Base-by-base conservation (phyloP, 2,113 vertebrate species). In the Phalacrocorax carbo region DNA sequence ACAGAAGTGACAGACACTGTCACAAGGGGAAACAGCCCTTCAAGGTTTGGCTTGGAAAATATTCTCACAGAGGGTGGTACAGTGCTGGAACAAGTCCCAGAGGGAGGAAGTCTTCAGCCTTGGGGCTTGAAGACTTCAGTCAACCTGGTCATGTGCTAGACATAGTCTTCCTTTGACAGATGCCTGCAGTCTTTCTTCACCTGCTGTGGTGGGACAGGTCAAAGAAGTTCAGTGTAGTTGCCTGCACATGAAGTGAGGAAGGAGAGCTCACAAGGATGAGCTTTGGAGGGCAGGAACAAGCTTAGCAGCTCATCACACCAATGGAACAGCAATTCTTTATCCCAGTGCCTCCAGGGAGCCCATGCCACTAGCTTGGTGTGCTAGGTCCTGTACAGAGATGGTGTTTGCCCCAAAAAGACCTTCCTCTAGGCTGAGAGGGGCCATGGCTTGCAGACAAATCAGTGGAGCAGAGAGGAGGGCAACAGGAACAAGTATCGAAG, bases 171-270 rank as follows among this genome's bases (percentile, higher is more conserved):
- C 61, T 66, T 58, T 14, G 23, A 48, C 22, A 62, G 54, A 58
- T 40, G 48, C 7, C 26, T 82, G 22, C 48, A 32, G 34, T 10
- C 44, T 22, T 88, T 32, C 77, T 11, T 29, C 36, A 60, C 13
- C 25, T 83, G 29, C 11, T 49, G 8, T 22, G 4, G 32, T 29
- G 34, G 66, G 36, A 61, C 9, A 55, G 19, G 36, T 22, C 6
- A 2, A 19, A 71, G 64, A 54, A 30, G 22, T 0, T 65, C 62
- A 15, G 3, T 25, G 29, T 17, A 40, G 58, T 20, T n/a, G 12
- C 27, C 42, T 36, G 46, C 25, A 65, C 0, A 0, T 32, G 32
- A 34, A 6, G 2, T 0, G 9, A 64, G 62, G 34, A 6, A 21
- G 16, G 10, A 66, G 25, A 77, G 40, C 29, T 81, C 68, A 52